phyloP scores from a whole-genome alignment of 2,888 invertebrate species.

The Parapristionchus giblindavisi region DNA sequence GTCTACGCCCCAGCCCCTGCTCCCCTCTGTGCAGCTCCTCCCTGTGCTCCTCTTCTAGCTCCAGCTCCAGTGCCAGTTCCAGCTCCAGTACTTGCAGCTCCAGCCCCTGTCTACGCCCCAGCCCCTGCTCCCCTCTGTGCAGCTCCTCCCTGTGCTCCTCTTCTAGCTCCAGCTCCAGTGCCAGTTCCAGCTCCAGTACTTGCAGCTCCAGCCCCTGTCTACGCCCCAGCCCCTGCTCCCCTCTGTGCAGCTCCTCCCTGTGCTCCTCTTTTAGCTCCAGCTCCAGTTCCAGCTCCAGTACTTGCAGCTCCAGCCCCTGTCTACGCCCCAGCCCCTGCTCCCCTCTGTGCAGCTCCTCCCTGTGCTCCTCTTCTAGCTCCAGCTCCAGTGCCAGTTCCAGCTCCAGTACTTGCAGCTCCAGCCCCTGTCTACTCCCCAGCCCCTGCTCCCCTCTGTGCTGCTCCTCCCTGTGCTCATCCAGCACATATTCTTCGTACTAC shows the following conservation, averaged over 20 bases:
- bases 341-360: neutral
- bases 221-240: neutral
- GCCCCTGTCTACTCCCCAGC: neutral
- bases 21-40: neutral
- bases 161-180: neutral
- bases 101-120: conserved; percentile 1
- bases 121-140: neutral
- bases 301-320: conserved; percentile 1
- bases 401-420: no score
- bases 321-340: neutral
- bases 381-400: neutral
- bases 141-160: neutral
- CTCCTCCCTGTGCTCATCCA: neutral
- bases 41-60: conserved; percentile 9
- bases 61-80: neutral
- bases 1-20: neutral
- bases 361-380: conserved; percentile 11
- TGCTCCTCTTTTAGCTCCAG: neutral
- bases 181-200: neutral
- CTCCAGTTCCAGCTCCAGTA: conserved; percentile 3
- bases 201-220: neutral
- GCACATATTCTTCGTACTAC: neutral
- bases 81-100: no score
- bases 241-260: no score
- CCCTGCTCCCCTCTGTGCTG: neutral